A percentile compares a stretch with the other conserved stretches of the same genome.
Conservation (phyloP, 2,797 vertebrate genomes). For the Crenichthys baileyi region DNA sequence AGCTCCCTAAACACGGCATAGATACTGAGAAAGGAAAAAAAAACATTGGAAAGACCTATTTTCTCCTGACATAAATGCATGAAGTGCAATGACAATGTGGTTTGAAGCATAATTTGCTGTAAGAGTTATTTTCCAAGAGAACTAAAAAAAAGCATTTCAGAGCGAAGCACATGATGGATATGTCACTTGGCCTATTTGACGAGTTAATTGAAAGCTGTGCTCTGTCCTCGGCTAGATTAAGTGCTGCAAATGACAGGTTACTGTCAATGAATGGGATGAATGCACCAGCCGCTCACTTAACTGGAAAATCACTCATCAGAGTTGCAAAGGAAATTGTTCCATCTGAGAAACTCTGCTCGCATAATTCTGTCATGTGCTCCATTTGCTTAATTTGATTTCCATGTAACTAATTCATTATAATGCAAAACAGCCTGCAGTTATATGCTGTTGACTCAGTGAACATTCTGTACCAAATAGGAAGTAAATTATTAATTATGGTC, state of each 20-base stretch:
- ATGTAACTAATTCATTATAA: slow-evolving; percentile 66
- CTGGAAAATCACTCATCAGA: slow-evolving; percentile 65
- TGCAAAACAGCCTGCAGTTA: slow-evolving; percentile 59
- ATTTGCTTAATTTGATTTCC: slow-evolving; percentile 72
- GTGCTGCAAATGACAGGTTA: slow-evolving; percentile 72
- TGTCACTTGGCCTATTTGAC: slow-evolving; percentile 68
- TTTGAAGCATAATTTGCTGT: slow-evolving; percentile 29
- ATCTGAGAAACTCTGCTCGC: slow-evolving; percentile 48
- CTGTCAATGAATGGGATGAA: slow-evolving; percentile 62
- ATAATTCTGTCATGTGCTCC: slow-evolving; percentile 65
- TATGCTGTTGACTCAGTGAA: slow-evolving; percentile 55
- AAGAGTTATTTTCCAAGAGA: slow-evolving; percentile 21
- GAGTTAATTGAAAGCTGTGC: slow-evolving; percentile 76
- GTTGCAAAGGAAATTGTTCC: slow-evolving; percentile 63
- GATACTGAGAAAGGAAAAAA: neutral
- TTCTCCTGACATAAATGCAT: slow-evolving; percentile 5
- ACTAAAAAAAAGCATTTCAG: slow-evolving; percentile 5
- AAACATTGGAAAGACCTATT: neutral
- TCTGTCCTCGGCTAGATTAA: slow-evolving; percentile 66
- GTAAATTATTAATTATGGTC: slow-evolving; percentile 34
- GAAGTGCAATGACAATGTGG: slow-evolving; percentile 5
- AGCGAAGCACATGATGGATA: slow-evolving; percentile 60
- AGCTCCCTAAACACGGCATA: neutral
- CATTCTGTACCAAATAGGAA: slow-evolving; percentile 32
- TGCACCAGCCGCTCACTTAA: slow-evolving; percentile 61